Evolutionary conservation across 2,113 vertebrate species (phyloP).

Genomic region (Epinephelus moara): DNA sequence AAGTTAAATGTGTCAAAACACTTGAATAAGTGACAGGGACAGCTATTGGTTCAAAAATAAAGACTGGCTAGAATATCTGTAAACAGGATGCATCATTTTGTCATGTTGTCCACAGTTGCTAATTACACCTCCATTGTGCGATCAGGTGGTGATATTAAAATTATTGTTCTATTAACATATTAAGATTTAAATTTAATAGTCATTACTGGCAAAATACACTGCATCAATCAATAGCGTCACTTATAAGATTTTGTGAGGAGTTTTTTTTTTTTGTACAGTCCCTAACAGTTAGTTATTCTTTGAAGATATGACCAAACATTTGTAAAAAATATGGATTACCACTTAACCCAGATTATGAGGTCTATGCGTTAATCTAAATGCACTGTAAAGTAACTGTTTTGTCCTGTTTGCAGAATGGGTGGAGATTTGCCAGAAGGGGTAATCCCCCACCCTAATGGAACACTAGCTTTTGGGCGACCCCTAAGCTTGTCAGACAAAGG

Average conservation of each 20-base stretch:
- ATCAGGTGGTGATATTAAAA: too few species aligned
- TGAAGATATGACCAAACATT: neutral
- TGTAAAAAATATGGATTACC: neutral
- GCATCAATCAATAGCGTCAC: neutral
- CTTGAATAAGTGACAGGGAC: too few species aligned
- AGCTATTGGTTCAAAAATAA: too few species aligned
- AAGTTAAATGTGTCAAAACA: too few species aligned
- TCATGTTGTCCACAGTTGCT: neutral
- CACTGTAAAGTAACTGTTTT: neutral
- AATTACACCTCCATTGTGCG: neutral
- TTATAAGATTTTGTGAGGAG: too few species aligned
- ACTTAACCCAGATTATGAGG: neutral
- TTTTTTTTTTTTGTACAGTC: neutral
- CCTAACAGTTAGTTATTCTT: neutral
- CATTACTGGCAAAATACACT: neutral
- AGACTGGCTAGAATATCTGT: neutral
- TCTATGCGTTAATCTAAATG: neutral
- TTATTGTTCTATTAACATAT: too few species aligned
- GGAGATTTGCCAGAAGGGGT: constrained; percentile 85
- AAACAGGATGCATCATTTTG: neutral
- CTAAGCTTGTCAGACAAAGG: constrained; percentile 84
- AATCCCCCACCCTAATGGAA: constrained; percentile 78
- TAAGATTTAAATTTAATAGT: too few species aligned
- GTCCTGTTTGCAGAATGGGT: constrained; percentile 79
- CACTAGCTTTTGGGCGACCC: constrained; percentile 84